Percentiles rank a stretch among this genome's conserved stretches.
Evolutionary conservation across 1,140 invertebrate genomes (phyloP).

Genomic region (Drosophila pruinosa): DNA sequence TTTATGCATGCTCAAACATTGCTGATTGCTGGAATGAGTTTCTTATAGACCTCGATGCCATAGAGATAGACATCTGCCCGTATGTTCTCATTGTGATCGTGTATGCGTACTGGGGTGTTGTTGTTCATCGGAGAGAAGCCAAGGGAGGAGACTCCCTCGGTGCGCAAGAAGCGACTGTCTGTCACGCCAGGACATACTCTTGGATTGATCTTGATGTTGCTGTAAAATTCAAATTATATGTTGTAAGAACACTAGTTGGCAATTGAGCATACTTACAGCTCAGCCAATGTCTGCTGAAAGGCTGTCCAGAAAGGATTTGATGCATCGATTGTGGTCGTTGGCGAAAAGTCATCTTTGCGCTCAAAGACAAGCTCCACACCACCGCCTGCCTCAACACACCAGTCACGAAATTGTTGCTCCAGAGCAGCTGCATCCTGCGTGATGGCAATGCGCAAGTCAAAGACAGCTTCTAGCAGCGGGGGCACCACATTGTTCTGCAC

Average conservation of each 20-base stretch:
- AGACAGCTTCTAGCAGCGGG: conserved; percentile 88
- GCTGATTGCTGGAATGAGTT: conserved; percentile 85
- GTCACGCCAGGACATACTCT: conserved; percentile 92
- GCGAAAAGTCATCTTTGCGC: conserved; percentile 86
- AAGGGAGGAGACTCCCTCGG: conserved; percentile 83
- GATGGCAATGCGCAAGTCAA: conserved; percentile 91
- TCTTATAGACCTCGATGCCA: conserved; percentile 88
- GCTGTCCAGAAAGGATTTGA: conserved; percentile 92
- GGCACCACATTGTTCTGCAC: conserved; percentile 96
- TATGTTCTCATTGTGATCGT: conserved; percentile 91
- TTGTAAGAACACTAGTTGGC: not conserved
- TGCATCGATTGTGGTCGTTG: conserved; percentile 87
- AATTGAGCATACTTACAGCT: conserved; percentile 82
- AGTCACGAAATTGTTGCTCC: conserved; percentile 86
- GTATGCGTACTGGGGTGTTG: conserved; percentile 87
- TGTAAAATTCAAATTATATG: conserved; percentile 6
- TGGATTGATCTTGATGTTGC: conserved; percentile 85
- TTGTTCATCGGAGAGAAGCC: conserved; percentile 90
- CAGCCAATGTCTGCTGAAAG: conserved; percentile 86
- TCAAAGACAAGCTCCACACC: conserved; percentile 89
- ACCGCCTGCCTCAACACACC: conserved; percentile 92
- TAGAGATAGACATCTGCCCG: conserved; percentile 87
- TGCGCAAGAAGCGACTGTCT: conserved; percentile 88
- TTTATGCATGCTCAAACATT: conserved; percentile 68
- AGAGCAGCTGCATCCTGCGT: conserved; percentile 86